phyloP scores from a whole-genome alignment of 2,888 invertebrate genomes.

The Meliscaeva auricollis region DNA sequence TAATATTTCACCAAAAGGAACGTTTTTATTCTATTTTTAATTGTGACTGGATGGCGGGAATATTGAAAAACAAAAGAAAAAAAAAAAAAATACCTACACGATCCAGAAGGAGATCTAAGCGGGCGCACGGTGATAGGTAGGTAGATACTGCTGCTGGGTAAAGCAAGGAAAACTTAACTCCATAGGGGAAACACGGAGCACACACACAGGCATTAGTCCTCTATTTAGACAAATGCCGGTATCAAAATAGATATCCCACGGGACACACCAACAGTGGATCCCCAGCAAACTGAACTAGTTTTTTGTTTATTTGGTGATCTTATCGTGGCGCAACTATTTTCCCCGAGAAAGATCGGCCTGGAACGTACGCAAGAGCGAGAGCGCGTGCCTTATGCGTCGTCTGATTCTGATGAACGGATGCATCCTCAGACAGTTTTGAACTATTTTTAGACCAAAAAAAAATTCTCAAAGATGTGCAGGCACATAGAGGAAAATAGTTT shows the following conservation, averaged over 20 bases:
- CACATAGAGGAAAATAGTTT: conserved; percentile 49
- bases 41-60: conserved; percentile 65
- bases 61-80: conserved; percentile 41
- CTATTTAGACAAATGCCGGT: conserved; percentile 71
- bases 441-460: conserved; percentile 71
- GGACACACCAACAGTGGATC: conserved; percentile 69
- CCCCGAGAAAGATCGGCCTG: conserved; percentile 31
- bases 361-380: conserved; percentile 46
- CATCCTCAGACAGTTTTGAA: conserved; percentile 61
- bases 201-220: conserved; percentile 68
- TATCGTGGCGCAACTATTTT: conserved; percentile 72
- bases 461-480: conserved; percentile 43
- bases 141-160: neutral
- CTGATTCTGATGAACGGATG: conserved; percentile 69
- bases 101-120: conserved; percentile 30
- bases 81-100: conserved; percentile 13
- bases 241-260: conserved; percentile 69
- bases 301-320: conserved; percentile 74
- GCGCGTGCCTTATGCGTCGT: conserved; percentile 56
- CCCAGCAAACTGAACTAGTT: conserved; percentile 76
- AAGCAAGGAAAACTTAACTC: conserved; percentile 41
- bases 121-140: neutral
- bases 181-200: conserved; percentile 57
- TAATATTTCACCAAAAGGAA: conserved; percentile 67
- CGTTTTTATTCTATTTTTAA: conserved; percentile 66